These are phyloP conservation scores for Ormyrus thymus DNA, from an alignment of 2,888 invertebrate species.

Conservation along the genomic window DNA sequence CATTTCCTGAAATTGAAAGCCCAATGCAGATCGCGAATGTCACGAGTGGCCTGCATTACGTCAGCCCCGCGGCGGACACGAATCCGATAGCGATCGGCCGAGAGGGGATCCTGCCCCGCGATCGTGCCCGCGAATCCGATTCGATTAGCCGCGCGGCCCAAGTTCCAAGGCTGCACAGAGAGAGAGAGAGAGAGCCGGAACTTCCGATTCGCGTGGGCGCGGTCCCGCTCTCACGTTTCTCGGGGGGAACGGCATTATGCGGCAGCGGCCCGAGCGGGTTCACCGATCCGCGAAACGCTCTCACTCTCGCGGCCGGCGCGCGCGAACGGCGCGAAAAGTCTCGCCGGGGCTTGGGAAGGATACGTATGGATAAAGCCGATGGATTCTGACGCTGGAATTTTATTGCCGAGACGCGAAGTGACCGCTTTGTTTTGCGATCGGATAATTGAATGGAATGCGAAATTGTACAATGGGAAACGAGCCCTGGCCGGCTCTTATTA, in stretches of 20 bases:
- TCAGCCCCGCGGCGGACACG: too few species aligned
- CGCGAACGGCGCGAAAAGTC: neutral
- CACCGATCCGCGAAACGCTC: constrained; percentile 61
- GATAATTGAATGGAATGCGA: constrained; percentile 4
- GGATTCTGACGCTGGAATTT: constrained; percentile 18
- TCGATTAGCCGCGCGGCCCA: constrained; percentile 12
- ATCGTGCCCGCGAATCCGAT: constrained; percentile 11
- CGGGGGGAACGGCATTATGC: constrained; percentile 48
- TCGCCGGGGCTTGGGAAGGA: neutral
- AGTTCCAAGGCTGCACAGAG: constrained; percentile 45
- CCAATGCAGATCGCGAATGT: too few species aligned
- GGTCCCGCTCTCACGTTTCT: constrained; percentile 48
- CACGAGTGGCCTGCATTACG: too few species aligned
- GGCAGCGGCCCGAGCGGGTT: constrained; percentile 56
- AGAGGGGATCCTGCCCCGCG: neutral
- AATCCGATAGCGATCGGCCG: constrained; percentile 17
- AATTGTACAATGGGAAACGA: neutral
- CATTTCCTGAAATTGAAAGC: constrained; percentile 27
- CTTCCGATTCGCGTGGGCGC: constrained; percentile 57
- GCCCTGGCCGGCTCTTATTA: too few species aligned
- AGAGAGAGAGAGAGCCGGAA: constrained; percentile 55
- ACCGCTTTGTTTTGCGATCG: constrained; percentile 10
- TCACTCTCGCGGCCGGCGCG: constrained; percentile 55
- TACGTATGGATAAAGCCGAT: neutral
- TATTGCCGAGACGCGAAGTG: neutral